These are phyloP conservation scores for Erithacus rubecula DNA, from an alignment of 2,797 vertebrate genomes.

Conservation along the genomic window DNA sequence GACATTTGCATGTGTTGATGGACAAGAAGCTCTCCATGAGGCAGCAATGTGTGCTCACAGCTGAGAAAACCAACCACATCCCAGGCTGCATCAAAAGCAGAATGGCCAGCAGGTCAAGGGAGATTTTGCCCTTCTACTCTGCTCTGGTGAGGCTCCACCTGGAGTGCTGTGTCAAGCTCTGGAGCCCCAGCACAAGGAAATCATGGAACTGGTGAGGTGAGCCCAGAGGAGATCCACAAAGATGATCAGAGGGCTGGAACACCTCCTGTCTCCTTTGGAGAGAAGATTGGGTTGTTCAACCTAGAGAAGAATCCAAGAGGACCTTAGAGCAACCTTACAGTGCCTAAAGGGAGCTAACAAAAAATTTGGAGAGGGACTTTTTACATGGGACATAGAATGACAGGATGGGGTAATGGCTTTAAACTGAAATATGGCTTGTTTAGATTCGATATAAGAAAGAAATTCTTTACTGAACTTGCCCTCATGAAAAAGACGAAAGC, in stretches of 20 bases:
- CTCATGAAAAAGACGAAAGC: neutral
- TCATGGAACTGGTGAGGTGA: neutral
- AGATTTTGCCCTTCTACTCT: neutral
- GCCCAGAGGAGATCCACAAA: neutral
- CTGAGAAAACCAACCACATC: neutral
- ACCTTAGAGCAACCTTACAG: neutral
- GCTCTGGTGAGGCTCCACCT: neutral
- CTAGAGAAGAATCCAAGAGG: neutral
- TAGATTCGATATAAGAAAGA: neutral
- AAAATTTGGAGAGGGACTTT: neutral
- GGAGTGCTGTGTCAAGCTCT: neutral
- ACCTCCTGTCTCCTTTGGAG: neutral
- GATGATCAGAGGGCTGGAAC: neutral
- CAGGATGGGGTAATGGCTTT: neutral
- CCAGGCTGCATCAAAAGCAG: neutral
- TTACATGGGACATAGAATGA: neutral
- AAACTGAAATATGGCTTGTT: neutral
- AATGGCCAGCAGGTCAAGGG: neutral
- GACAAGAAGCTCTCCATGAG: neutral
- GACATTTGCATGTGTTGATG: neutral
- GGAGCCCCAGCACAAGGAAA: neutral
- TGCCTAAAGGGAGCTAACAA: neutral
- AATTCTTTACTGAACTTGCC: neutral
- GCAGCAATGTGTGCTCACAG: neutral
- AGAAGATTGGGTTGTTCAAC: neutral